Evolutionary conservation across 2,113 vertebrate genomes (phyloP).

Genomic region (Anolis sagrei): DNA sequence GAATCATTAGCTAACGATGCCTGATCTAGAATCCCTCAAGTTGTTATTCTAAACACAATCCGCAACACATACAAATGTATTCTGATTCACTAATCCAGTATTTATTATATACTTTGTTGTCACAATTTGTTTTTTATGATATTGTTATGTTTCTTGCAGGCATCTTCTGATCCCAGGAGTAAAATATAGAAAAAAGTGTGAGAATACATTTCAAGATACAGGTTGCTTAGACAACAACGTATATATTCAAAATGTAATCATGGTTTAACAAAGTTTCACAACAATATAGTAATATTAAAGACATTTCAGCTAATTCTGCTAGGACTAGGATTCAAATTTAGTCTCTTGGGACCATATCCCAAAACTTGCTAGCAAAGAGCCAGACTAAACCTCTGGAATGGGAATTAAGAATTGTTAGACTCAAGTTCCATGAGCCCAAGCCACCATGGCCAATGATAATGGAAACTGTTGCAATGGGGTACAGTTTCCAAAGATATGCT

Average conservation of each 20-base stretch:
- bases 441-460: not conserved
- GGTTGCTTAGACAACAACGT: not conserved
- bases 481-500: not conserved
- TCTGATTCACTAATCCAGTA: not conserved
- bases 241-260: not conserved
- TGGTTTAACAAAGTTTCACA: not conserved
- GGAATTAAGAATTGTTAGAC: not conserved
- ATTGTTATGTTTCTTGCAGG: not conserved
- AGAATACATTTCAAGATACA: not conserved
- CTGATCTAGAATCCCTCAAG: not conserved
- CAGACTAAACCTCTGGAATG: not conserved
- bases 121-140: not conserved
- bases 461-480: not conserved
- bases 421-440: not conserved
- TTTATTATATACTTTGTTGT: not conserved
- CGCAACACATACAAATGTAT: not conserved
- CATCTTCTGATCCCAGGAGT: conserved; percentile 27
- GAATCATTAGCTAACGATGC: not conserved
- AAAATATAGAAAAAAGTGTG: not conserved
- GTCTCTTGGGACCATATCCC: not conserved
- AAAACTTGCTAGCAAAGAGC: not conserved
- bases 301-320: not conserved
- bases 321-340: not conserved
- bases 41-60: not conserved
- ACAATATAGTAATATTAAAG: not conserved